A percentile compares a stretch with the other conserved stretches of the same genome.
phyloP scores from a whole-genome alignment of 2,888 invertebrate species.

The Pseudeuparius sepicola region DNA sequence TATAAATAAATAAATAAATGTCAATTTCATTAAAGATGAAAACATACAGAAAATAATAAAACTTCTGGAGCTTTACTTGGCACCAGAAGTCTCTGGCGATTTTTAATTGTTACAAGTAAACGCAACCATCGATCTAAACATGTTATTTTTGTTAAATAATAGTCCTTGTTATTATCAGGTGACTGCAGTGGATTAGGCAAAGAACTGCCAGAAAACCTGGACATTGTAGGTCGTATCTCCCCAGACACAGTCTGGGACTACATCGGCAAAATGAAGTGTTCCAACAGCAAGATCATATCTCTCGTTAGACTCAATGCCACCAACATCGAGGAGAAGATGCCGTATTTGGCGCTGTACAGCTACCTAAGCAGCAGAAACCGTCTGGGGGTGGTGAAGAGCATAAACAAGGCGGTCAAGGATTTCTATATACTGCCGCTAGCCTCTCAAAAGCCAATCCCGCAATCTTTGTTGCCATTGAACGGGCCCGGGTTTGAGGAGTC shows the following conservation, averaged over 20 bases:
- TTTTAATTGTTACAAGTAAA: no score
- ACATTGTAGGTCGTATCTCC: conserved; percentile 85
- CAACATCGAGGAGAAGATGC: conserved; percentile 72
- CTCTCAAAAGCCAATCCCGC: conserved; percentile 59
- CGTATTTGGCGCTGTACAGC: conserved; percentile 76
- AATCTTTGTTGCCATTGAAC: conserved; percentile 56
- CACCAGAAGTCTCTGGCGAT: no score
- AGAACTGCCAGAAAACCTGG: conserved; percentile 66
- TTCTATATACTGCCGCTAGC: conserved; percentile 86
- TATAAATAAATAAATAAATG: no score
- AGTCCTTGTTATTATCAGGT: conserved; percentile 45
- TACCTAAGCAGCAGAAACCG: conserved; percentile 78
- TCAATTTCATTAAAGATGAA: no score
- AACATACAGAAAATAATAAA: no score
- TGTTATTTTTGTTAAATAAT: no score
- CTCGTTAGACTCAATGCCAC: conserved; percentile 73
- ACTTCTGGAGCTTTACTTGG: no score
- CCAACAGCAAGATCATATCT: conserved; percentile 78
- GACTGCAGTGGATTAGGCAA: conserved; percentile 57
- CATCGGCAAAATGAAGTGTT: conserved; percentile 79
- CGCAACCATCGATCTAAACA: no score
- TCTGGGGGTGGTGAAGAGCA: conserved; percentile 75
- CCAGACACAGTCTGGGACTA: conserved; percentile 92
- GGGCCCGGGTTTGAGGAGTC: conserved; percentile 67
- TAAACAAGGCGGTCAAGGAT: conserved; percentile 76